phyloP scores from a whole-genome alignment of 2,888 invertebrate genomes.

The Parnassius orleans region DNA sequence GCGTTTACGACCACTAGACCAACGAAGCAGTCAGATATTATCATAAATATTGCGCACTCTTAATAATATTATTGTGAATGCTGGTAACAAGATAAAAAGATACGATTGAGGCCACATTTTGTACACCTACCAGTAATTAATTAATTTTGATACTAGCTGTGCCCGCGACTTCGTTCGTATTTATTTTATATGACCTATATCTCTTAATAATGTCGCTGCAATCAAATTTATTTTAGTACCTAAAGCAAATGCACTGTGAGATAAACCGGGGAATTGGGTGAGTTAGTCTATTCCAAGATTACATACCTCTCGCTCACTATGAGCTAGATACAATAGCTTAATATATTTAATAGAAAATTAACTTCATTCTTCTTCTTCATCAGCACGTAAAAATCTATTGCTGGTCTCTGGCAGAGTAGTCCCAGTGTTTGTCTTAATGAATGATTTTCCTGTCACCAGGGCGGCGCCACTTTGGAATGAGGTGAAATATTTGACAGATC shows the following conservation, averaged over 20 bases:
- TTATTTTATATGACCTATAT: conserved; percentile 16
- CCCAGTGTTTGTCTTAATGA: no score
- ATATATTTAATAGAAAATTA: background rate
- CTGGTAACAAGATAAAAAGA: conserved; percentile 18
- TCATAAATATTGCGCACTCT: background rate
- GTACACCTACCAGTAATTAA: conserved; percentile 18
- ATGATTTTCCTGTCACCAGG: no score
- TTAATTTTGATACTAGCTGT: background rate
- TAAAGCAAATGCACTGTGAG: conserved; percentile 10
- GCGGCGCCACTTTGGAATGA: no score
- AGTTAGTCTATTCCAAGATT: conserved; percentile 21
- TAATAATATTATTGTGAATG: background rate
- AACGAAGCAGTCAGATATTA: no score
- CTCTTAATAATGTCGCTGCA: conserved; percentile 23
- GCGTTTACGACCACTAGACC: no score
- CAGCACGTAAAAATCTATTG: background rate
- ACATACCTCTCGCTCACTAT: conserved; percentile 1
- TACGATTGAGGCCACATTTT: conserved; percentile 11
- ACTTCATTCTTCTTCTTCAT: background rate
- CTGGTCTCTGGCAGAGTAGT: no score
- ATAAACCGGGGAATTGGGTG: conserved; percentile 21
- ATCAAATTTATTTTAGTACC: conserved; percentile 21
- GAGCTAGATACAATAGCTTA: background rate
- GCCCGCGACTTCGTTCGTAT: no score
- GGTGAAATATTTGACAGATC: no score